These are phyloP conservation scores for Eurystomus glaucurus DNA, from an alignment of 2,797 vertebrate species.

Conservation along the genomic window DNA sequence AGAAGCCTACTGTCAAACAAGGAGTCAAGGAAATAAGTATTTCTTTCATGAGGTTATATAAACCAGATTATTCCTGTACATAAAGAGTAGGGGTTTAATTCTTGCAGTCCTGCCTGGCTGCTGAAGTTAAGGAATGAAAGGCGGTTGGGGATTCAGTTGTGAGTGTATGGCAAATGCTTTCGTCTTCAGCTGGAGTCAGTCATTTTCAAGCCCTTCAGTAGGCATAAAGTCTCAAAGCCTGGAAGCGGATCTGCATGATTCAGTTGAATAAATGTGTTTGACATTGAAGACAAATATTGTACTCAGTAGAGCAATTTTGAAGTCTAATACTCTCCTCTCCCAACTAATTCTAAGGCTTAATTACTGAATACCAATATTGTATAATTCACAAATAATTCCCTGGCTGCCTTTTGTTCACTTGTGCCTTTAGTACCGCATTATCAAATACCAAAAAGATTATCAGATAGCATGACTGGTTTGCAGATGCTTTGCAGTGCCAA, in stretches of 20 bases:
- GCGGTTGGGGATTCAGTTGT: background rate
- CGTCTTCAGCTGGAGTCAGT: background rate
- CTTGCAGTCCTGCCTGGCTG: background rate
- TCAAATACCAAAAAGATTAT: constrained; percentile 28
- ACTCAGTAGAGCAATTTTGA: constrained; percentile 70
- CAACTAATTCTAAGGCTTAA: constrained; percentile 72
- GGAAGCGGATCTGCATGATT: constrained; percentile 34
- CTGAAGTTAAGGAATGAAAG: background rate
- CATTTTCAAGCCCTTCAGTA: constrained; percentile 44
- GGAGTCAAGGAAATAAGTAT: background rate
- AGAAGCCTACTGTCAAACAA: background rate
- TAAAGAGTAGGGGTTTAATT: background rate
- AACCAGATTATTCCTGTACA: background rate
- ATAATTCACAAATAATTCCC: constrained; percentile 75
- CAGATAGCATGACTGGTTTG: constrained; percentile 14
- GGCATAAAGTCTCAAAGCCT: constrained; percentile 43
- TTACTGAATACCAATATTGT: constrained; percentile 66
- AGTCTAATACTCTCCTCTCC: constrained; percentile 60
- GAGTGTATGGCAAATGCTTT: background rate
- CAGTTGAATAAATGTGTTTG: constrained; percentile 72
- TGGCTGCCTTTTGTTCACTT: constrained; percentile 65
- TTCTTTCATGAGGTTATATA: background rate
- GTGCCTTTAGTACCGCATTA: constrained; percentile 14
- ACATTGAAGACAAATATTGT: constrained; percentile 72
- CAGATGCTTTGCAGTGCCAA: constrained; percentile 23